Base-by-base conservation (phyloP, 2,113 vertebrate genomes). In the Actinemys pallida region DNA sequence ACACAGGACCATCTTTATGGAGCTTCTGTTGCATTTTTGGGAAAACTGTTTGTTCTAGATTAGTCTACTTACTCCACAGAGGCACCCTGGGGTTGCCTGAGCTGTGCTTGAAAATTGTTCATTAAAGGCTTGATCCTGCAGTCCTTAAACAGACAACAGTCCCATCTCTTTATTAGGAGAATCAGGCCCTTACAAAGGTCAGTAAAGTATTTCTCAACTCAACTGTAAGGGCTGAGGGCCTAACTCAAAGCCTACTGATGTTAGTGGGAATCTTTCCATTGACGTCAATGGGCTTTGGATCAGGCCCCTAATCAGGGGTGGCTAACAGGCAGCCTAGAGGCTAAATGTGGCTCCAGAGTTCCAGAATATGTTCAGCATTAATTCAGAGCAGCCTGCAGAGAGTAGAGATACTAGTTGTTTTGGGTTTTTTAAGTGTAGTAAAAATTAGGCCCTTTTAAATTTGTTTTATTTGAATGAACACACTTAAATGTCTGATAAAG, bases 331-430 rank as follows among this genome's bases (percentile, higher is more conserved):
- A 83, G 50, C 27, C 45, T 19, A 13, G 6, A 24, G 7, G 31
- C 5, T n/a, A 49, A 4, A 78, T 49, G 5, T 17, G 19, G 13
- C 29, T 82, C 31, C 9, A 5, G 0, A 2, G 20, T 9, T 62
- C 29, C 27, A 62, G 59, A 29, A 29, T 31, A 3, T 13, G 72
- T 8, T 8, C 10, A 92, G 31, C 6, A 27, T 1, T 54, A 5
- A 62, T n/a, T 20, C 87, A 57, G 65, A 78, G 24, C 25, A 17
- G 0, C 1, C 16, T 31, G 8, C 27, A 29, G 19, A 52, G 16
- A n/a, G 1, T 29, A 72, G 50, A 62, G 12, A 62, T 31, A 62
- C 27, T 31, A 62, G 29, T 29, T 62, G 22, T 56, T 59, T 57
- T 57, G 24, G 25, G 27, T 57, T 54, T 56, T 24, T 8, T 6